Base-by-base conservation (phyloP, 2,888 invertebrate species). In the Antheraea assamensis region DNA sequence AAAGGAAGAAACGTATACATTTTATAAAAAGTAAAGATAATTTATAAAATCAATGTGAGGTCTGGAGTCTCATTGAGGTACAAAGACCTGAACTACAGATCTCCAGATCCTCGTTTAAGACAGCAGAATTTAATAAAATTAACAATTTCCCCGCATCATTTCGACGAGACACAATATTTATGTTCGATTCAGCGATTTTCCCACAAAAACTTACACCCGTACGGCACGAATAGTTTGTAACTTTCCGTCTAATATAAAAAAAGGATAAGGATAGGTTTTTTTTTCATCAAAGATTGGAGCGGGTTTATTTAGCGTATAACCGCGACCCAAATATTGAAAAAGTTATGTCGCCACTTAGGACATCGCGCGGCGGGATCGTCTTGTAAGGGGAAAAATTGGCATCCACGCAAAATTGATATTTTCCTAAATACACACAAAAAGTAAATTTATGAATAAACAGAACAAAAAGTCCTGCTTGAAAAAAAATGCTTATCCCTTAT, bases 201-300 rank as follows among this genome's bases (percentile, higher is more conserved):
- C 78, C 73, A 77, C 79, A 78, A 81, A 82, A 81, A 85, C 76
- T 84, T 83, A 78, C 73, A 74, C 74, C 78, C 76, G 24, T 77
- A 79, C 78, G 76, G 80, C 78, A 80, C 79, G 83, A 82, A 85
- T 83, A 82, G 77, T 79, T 80, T 79, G 77, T 76, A 84, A 83
- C 76, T 82, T 81, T 78, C 76, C 77, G 75, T 80, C 74, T 81
- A 79, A 83, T 84, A 82, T 80, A 81, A 78, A n/a, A n/a, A n/a
- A 81, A 75, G 83, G 80, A 81, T 80, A 80, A 77, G 81, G 78
- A 79, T 80, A 77, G 79, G 78, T 83, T 82, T 83, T 80, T 61
- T 61, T 52, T 21, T 58, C 77, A 78, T 77, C 78, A 77, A 78
- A 81, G 76, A 82, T 80, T 81, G 78, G 78, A 78, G 75, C 74